A percentile compares a stretch with the other conserved stretches of the same genome.
These are phyloP conservation scores for Lordiphosa collinella DNA, from an alignment of 1,140 invertebrate genomes.

Conservation along the genomic window DNA sequence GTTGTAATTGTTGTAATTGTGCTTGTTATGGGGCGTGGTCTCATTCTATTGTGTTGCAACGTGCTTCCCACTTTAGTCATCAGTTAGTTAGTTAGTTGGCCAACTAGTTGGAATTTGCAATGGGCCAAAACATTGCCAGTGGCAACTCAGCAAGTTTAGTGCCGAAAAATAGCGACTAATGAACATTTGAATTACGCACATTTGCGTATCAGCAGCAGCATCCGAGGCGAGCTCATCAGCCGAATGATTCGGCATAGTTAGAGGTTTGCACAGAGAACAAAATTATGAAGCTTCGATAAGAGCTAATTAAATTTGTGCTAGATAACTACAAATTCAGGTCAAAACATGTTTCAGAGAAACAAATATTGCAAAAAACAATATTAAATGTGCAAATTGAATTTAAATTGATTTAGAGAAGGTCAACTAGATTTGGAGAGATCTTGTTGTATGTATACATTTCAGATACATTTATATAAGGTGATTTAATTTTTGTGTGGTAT, in stretches of 20 bases:
- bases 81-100: constrained; percentile 45
- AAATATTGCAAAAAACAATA: too few species aligned
- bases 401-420: too few species aligned
- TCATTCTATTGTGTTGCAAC: constrained; percentile 40
- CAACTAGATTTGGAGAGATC: too few species aligned
- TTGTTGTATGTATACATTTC: too few species aligned
- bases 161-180: constrained; percentile 68
- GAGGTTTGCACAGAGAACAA: neutral
- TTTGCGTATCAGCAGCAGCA: constrained; percentile 56
- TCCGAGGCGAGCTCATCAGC: neutral
- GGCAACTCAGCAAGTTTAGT: constrained; percentile 54
- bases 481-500: too few species aligned
- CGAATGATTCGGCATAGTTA: neutral
- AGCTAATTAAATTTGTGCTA: too few species aligned
- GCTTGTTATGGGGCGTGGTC: neutral
- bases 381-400: too few species aligned
- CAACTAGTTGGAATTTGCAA: constrained; percentile 32
- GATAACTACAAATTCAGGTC: too few species aligned
- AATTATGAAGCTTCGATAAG: too few species aligned
- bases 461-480: too few species aligned
- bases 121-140: constrained; percentile 48
- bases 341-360: too few species aligned
- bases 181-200: constrained; percentile 72
- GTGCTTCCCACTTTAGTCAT: constrained; percentile 33
- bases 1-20: constrained; percentile 41